A percentile compares a stretch with the other conserved stretches of the same genome.
These are phyloP conservation scores for Cyaniris semiargus DNA, from an alignment of 2,888 invertebrate genomes.

Conservation along the genomic window DNA sequence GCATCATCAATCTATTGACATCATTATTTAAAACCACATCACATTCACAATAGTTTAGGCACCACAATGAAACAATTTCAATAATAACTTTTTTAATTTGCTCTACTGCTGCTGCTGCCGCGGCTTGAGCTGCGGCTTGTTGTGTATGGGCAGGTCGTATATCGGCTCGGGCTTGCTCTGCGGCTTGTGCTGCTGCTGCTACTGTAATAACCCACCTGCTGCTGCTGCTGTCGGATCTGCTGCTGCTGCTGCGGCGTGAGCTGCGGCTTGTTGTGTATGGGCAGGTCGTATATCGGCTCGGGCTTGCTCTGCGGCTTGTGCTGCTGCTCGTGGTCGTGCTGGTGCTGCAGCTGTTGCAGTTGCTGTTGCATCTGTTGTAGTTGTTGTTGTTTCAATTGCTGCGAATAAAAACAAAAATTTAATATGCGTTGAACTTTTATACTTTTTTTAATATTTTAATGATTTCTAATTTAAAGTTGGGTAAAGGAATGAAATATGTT, in stretches of 20 bases:
- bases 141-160: slow-evolving; percentile 72
- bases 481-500: no score
- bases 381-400: slow-evolving; percentile 46
- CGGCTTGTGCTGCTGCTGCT: slow-evolving; percentile 47
- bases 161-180: slow-evolving; percentile 71
- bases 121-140: slow-evolving; percentile 62
- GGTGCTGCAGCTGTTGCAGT: slow-evolving; percentile 36
- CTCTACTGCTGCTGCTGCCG: slow-evolving; percentile 49
- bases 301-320: slow-evolving; percentile 60
- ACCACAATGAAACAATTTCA: no score
- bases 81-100: no score
- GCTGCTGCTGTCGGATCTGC: slow-evolving; percentile 47
- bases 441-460: no score
- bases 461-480: no score
- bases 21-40: no score
- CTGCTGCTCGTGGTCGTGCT: slow-evolving; percentile 36
- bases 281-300: slow-evolving; percentile 71
- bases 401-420: slow-evolving; percentile 17
- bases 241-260: slow-evolving; percentile 53
- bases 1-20: no score
- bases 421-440: no score
- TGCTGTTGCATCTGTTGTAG: slow-evolving; percentile 43
- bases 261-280: slow-evolving; percentile 70
- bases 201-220: no score
- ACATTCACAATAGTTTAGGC: no score